phyloP scores from a whole-genome alignment of 2,888 invertebrate genomes.

The Chymomyza procnemis region DNA sequence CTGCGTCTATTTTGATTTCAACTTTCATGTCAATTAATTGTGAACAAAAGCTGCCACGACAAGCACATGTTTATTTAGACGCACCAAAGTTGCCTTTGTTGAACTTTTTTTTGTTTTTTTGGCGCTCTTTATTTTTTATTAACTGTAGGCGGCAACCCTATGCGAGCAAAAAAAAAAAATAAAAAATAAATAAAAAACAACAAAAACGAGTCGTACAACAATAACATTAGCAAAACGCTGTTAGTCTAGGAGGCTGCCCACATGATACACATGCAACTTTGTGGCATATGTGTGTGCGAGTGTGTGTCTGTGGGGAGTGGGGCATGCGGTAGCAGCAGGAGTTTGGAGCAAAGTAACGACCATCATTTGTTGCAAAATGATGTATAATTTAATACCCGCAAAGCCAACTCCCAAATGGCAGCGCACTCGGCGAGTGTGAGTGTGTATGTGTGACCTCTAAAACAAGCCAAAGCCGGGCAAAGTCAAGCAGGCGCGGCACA shows the following conservation, averaged over 20 bases:
- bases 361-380: slow-evolving; percentile 75
- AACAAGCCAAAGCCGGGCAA: slow-evolving; percentile 64
- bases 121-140: slow-evolving; percentile 27
- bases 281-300: not conserved
- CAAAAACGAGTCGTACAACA: too few species aligned
- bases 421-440: slow-evolving; percentile 12
- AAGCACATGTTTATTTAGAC: not conserved
- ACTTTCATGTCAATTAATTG: not conserved
- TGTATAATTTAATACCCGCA: slow-evolving; percentile 75
- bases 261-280: slow-evolving; percentile 35
- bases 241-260: slow-evolving; percentile 40
- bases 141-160: slow-evolving; percentile 20
- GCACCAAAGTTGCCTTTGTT: not conserved
- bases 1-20: not conserved
- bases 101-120: not conserved
- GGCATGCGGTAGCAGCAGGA: slow-evolving; percentile 2
- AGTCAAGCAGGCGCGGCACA: slow-evolving; percentile 50
- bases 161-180: not conserved
- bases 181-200: too few species aligned
- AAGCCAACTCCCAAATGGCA: slow-evolving; percentile 73
- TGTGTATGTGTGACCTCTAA: slow-evolving; percentile 57
- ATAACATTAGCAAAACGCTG: slow-evolving; percentile 38
- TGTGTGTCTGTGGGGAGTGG: not conserved
- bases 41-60: not conserved
- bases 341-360: slow-evolving; percentile 61